Conservation (phyloP, 1,140 invertebrate species). For the Scaptomyza hsui region DNA sequence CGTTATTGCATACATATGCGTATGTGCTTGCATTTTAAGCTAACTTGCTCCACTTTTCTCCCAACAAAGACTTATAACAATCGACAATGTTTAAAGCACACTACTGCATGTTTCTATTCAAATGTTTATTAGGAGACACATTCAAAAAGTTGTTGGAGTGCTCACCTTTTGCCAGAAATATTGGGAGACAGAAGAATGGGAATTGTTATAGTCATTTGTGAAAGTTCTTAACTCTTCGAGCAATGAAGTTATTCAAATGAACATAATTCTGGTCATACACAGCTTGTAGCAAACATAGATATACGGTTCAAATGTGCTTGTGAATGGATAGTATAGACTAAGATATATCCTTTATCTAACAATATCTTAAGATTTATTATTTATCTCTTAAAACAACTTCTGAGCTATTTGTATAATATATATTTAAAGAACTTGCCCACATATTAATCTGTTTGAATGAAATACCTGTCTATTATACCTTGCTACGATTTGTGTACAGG, state of each 20-base stretch:
- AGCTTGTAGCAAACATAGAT: conserved; percentile 45
- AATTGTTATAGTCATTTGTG: neutral
- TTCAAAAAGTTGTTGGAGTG: conserved; percentile 1
- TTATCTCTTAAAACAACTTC: too few relatives aligned
- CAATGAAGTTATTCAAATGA: conserved; percentile 43
- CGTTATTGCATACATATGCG: conserved; percentile 18
- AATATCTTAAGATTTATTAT: too few relatives aligned
- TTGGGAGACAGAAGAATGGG: neutral
- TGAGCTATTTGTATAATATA: too few relatives aligned
- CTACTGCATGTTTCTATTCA: neutral
- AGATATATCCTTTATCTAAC: too few relatives aligned
- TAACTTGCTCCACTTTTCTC: conserved; percentile 29
- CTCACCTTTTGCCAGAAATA: neutral
- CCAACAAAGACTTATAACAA: conserved; percentile 33
- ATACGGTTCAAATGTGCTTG: neutral
- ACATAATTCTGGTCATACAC: conserved; percentile 45
- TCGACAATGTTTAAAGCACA: conserved; percentile 13
- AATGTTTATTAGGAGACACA: conserved; percentile 22
- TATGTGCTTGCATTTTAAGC: conserved; percentile 25
- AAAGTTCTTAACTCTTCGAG: neutral
- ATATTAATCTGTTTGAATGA: too few relatives aligned
- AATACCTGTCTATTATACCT: neutral
- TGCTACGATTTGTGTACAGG: neutral
- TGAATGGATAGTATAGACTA: neutral
- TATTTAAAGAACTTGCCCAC: too few relatives aligned